Base-by-base conservation (phyloP, 1,140 invertebrate genomes). In the Copidosoma floridanum region DNA sequence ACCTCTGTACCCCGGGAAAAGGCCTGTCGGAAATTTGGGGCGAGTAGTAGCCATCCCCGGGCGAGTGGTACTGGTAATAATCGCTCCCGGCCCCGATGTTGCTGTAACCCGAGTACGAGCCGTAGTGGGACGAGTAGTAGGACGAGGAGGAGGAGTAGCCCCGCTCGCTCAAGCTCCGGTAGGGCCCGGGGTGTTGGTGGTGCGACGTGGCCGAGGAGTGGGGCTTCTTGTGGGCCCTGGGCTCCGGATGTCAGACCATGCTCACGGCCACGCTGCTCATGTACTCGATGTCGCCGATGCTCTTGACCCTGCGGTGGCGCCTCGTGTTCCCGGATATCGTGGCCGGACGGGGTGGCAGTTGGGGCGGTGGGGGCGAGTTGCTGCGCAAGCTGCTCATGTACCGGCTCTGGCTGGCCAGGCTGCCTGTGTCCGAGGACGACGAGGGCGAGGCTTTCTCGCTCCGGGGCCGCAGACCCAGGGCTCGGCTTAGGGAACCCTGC, bases 401-500 rank as follows among this genome's bases (percentile, higher is more conserved):
- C 73, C 83, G 46, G 78, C 76, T 64, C 75, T 74, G 79, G 66
- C 82, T 81, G 11, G 75, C 79, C 7, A 83, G 76, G 65, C 82
- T 83, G 64, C 81, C 83, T 7, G 81, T 84, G 64, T 82, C 85
- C 32, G 82, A 85, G 16, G 81, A 84, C 26, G 81, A 84, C 10
- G 81, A 85, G 3, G 85, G 81, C 4, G 85, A 85, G 32, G 71
- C 72, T 64, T 75, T 82, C 73, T 71, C 82, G 64, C 83, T 85
- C 64, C 87, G 86, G 1, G 84, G 79, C 62, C 85, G 85, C 14
- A 89, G 75, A 29, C 90, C 89, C 35, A 92, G 82, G 12, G 89
- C 90, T 63, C 89, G 82, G 55, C 87, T 88, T 70, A 91, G 81
- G 35, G 89, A 91, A 40, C 89, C 89, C 89, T 91, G 81, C 38